Base-by-base conservation (phyloP, 1,140 invertebrate genomes). In the Lanistes nyassanus region DNA sequence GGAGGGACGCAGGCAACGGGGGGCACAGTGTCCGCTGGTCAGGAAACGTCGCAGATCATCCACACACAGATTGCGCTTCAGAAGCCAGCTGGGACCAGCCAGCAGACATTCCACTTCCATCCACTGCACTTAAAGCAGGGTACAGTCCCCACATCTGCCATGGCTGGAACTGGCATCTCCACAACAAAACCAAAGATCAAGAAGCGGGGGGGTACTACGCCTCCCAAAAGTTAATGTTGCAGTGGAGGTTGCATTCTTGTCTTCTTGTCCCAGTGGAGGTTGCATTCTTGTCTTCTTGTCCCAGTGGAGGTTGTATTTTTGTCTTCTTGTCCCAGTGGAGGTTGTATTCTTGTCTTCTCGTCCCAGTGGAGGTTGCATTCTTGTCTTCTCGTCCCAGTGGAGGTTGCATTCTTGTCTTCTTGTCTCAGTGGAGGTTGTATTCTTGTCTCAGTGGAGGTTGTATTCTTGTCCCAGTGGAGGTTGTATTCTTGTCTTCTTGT, bases 111-210 rank as follows among this genome's bases (percentile, higher is more conserved):
- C 37, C 83, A 84, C 76, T 81, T 85, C 39, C 85, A 84, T 64
- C 82, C 76, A 56, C 74, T 72, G 91, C 92, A 56, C 91, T 91
- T 56, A 90, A 92, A 60, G 91, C 92, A 62, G n/a, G 65, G 34
- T 16, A 92, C 92, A n/a, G 91, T 92, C n/a, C 91, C 92, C 34
- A 91, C 92, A 53, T 90, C 91, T 42, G 77, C 81, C 23, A 90
- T 92, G 64, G 90, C 92, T 37, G 74, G 81, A 34, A 62, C 65
- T 26, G n/a, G 65, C 16, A 51, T 62, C 13, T 56, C 73, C 5
- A 65, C 66, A 4, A 72, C 65, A n/a, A 85, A 86, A 76, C 74
- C 78, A 26, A 86, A 86, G 76, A 83, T 70, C 73, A 87, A 87
- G 73, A 87, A 87, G 78, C 69, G 83, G 55, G 81, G 84, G 29